Conservation (phyloP, 2,797 vertebrate genomes). For the Tympanoctomys barrerae region DNA sequence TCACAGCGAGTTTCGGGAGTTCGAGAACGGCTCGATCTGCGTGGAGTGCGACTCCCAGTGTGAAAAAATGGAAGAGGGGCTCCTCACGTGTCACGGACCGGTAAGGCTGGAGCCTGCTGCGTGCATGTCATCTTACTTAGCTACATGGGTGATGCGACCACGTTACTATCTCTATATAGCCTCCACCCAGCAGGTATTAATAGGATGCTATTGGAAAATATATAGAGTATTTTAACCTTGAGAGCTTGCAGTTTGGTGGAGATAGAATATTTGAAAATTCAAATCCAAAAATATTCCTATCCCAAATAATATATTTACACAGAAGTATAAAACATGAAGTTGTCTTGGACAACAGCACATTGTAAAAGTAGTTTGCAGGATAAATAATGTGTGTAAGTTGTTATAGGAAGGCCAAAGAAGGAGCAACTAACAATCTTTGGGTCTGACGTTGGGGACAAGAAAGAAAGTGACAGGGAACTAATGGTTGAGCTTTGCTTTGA, state of each 20-base stretch:
- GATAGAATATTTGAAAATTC: conserved; percentile 41
- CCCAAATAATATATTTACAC: neutral
- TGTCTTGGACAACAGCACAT: neutral
- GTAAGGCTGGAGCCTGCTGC: conserved; percentile 87
- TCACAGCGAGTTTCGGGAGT: conserved; percentile 95
- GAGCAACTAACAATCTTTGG: neutral
- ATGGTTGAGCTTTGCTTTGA: neutral
- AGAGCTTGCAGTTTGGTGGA: neutral
- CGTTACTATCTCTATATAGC: neutral
- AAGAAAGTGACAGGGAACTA: neutral
- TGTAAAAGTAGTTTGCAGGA: neutral
- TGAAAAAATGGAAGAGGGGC: conserved; percentile 94
- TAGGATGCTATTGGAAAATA: neutral
- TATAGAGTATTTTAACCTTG: neutral
- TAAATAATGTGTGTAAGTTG: neutral
- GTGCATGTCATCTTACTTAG: neutral
- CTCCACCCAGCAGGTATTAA: neutral
- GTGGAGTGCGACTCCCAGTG: conserved; percentile 97
- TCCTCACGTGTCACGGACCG: conserved; percentile 94
- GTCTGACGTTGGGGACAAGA: neutral
- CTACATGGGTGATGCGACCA: neutral
- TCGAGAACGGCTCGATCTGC: conserved; percentile 95
- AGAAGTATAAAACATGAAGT: neutral
- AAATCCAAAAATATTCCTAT: neutral
- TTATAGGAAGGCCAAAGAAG: neutral